A percentile compares a stretch with the other conserved stretches of the same genome.
Conservation (phyloP, 1,140 invertebrate genomes). For the Fopius arisanus region DNA sequence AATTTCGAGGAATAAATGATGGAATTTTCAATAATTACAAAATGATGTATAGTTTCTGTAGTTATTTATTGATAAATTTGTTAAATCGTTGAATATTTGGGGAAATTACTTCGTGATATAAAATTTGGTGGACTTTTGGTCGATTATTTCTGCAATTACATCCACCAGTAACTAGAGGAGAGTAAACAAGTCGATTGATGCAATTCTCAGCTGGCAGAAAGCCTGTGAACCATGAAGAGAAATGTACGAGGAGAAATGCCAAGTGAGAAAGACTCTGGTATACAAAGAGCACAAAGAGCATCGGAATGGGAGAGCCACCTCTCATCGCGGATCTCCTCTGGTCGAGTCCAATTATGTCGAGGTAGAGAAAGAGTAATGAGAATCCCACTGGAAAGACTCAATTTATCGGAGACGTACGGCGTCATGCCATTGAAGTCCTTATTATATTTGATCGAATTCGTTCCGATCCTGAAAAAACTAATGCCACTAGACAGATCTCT, state of each 20-base stretch:
- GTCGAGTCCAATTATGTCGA: neutral
- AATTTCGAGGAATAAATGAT: too few species aligned
- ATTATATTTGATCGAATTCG: slow-evolving; percentile 3
- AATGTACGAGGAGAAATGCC: neutral
- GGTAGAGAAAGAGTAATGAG: neutral
- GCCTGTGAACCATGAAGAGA: neutral
- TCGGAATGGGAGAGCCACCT: neutral
- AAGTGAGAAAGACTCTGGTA: neutral
- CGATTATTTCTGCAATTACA: neutral
- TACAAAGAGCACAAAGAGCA: slow-evolving; percentile 8
- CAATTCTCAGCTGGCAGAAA: neutral
- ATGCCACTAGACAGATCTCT: too few species aligned
- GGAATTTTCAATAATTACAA: too few species aligned
- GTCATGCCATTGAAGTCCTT: neutral
- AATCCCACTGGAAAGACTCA: neutral
- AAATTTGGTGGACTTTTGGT: neutral
- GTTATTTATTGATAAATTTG: too few species aligned
- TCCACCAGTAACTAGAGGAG: neutral
- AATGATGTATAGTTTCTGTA: too few species aligned
- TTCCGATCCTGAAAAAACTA: neutral
- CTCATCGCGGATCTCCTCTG: neutral
- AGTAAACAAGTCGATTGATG: neutral
- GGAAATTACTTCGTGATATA: too few species aligned
- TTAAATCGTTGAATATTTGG: too few species aligned
- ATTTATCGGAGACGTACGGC: neutral